A percentile compares a stretch with the other conserved stretches of the same genome.
Evolutionary conservation across 2,888 invertebrate genomes (phyloP).

Genomic region (Cataglyphis albicans): DNA sequence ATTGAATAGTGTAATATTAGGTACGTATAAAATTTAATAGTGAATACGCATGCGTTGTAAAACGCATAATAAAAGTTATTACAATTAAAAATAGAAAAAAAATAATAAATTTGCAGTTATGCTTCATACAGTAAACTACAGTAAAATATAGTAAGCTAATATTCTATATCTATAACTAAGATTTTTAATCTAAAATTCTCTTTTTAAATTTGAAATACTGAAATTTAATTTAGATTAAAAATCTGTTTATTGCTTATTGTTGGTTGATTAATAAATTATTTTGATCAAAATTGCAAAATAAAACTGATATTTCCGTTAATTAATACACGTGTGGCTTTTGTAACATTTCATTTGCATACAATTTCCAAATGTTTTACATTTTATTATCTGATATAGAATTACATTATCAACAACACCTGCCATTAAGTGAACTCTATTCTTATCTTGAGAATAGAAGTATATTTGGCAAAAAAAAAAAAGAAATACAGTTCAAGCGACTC

Average conservation of each 20-base stretch:
- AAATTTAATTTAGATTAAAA: not conserved
- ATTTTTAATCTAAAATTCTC: constrained; percentile 1
- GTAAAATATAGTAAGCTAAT: not conserved
- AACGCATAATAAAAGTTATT: constrained; percentile 1
- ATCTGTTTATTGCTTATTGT: not conserved
- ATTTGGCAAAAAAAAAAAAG: constrained; percentile 49
- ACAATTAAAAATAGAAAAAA: not conserved
- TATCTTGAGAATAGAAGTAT: constrained; percentile 31
- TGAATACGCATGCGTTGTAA: not conserved
- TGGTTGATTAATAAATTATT: not conserved
- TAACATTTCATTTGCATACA: constrained; percentile 57
- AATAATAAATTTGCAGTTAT: not conserved
- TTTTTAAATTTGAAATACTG: constrained; percentile 2
- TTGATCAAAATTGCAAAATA: not conserved
- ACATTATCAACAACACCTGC: constrained; percentile 32
- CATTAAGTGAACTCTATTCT: constrained; percentile 46
- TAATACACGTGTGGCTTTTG: constrained; percentile 18
- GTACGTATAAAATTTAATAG: constrained; percentile 15
- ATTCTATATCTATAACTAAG: not conserved
- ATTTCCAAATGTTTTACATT: constrained; percentile 45
- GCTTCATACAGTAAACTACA: not conserved
- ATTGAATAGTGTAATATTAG: constrained; percentile 14
- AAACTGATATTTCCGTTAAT: not conserved
- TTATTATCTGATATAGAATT: constrained; percentile 45
- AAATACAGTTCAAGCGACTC: constrained; percentile 40